phyloP scores from a whole-genome alignment of 2,797 vertebrate species.

The Cossypha polioptera region DNA sequence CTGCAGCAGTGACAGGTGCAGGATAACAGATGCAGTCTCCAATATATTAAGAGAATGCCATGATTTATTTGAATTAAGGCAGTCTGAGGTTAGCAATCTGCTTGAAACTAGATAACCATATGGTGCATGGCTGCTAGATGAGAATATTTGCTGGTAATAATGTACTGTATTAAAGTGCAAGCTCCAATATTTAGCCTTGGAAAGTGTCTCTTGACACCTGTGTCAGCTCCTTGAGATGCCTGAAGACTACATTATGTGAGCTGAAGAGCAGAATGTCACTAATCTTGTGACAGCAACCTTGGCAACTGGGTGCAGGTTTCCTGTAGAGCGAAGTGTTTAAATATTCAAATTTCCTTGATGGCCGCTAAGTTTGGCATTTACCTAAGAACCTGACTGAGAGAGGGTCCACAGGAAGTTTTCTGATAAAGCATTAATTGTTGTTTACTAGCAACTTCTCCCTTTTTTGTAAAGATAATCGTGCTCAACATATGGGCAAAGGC shows the following conservation, averaged over 20 bases:
- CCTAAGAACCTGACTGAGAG: neutral
- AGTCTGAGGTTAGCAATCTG: conserved; percentile 65
- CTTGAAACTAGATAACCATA: conserved; percentile 62
- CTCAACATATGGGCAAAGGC: neutral
- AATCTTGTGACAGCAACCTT: conserved; percentile 3
- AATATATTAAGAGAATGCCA: conserved; percentile 52
- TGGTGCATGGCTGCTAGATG: conserved; percentile 52
- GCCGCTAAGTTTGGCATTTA: neutral
- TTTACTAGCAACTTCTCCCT: neutral
- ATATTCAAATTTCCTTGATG: neutral
- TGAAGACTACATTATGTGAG: neutral
- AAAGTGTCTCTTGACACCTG: conserved; percentile 45
- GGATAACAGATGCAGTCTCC: conserved; percentile 52
- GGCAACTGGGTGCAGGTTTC: neutral
- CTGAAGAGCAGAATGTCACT: conserved; percentile 18
- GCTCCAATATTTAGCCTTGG: conserved; percentile 55
- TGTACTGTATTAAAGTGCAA: conserved; percentile 53
- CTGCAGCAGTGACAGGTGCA: conserved; percentile 52
- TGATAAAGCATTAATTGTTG: conserved; percentile 34
- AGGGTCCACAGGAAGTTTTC: neutral
- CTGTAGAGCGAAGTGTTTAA: neutral
- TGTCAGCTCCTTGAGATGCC: conserved; percentile 54
- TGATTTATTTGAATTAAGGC: conserved; percentile 62
- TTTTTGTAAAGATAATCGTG: neutral
- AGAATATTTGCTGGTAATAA: conserved; percentile 52